Conservation (phyloP, 2,113 vertebrate species). For the Brachypteracias leptosomus region DNA sequence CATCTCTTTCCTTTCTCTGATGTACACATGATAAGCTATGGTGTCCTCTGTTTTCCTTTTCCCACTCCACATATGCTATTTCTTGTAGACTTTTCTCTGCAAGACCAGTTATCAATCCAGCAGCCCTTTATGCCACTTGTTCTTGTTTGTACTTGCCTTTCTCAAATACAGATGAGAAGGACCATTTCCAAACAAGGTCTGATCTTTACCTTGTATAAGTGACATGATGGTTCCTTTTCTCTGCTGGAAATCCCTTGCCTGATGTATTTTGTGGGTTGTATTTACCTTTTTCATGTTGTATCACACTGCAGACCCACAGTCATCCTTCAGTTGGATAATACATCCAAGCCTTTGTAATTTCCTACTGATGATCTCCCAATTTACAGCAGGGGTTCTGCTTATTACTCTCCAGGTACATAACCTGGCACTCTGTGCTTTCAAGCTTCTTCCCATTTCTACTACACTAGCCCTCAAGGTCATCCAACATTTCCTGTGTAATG, state of each 20-base stretch:
- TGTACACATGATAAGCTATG: neutral
- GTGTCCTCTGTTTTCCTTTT: neutral
- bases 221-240: neutral
- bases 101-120: neutral
- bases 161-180: neutral
- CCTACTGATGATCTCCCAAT: neutral
- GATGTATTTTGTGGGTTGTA: neutral
- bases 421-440: neutral
- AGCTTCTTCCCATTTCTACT: neutral
- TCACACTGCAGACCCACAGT: neutral
- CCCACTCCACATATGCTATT: neutral
- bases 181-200: neutral
- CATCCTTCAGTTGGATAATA: neutral
- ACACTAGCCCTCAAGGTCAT: neutral
- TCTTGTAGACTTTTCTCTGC: neutral
- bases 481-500: neutral
- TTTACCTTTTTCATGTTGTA: neutral
- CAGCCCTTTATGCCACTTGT: neutral
- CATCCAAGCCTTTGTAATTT: neutral
- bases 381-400: neutral
- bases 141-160: neutral
- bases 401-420: neutral
- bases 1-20: neutral
- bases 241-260: neutral
- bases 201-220: neutral